Percentiles rank a stretch among this genome's conserved stretches.
These are phyloP conservation scores for Calliphora vicina DNA, from an alignment of 1,140 invertebrate species.

Conservation along the genomic window DNA sequence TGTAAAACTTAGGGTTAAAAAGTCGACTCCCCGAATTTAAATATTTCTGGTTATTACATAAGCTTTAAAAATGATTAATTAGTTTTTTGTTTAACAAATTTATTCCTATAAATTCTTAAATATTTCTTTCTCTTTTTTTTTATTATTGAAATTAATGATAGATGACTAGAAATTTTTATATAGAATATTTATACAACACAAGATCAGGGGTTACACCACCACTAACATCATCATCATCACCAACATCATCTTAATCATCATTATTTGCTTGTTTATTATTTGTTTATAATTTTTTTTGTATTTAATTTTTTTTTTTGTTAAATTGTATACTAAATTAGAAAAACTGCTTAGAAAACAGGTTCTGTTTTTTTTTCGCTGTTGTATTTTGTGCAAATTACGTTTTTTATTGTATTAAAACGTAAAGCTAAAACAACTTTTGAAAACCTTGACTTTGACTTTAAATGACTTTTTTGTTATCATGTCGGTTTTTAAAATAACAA, in stretches of 20 bases:
- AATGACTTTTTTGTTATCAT: conserved; percentile 49
- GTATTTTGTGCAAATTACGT: conserved; percentile 26
- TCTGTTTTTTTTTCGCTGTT: conserved; percentile 15
- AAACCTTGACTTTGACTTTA: conserved; percentile 64
- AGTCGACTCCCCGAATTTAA: background rate
- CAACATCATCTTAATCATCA: background rate
- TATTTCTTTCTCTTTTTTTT: background rate
- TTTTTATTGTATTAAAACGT: conserved; percentile 2
- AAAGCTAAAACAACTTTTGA: conserved; percentile 26
- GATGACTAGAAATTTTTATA: background rate
- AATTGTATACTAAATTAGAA: background rate
- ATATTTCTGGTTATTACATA: background rate
- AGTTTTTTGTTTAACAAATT: background rate
- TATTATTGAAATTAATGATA: background rate
- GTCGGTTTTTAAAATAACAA: background rate
- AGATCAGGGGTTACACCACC: background rate
- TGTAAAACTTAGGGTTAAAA: background rate
- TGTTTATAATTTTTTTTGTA: background rate
- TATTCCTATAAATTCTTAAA: background rate
- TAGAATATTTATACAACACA: background rate
- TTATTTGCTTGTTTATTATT: background rate
- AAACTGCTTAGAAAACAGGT: conserved; percentile 29
- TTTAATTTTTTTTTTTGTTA: background rate
- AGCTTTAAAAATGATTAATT: background rate
- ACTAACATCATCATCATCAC: background rate